These are phyloP conservation scores for Drosophila setifemur DNA, from an alignment of 1,140 invertebrate species.

Conservation along the genomic window DNA sequence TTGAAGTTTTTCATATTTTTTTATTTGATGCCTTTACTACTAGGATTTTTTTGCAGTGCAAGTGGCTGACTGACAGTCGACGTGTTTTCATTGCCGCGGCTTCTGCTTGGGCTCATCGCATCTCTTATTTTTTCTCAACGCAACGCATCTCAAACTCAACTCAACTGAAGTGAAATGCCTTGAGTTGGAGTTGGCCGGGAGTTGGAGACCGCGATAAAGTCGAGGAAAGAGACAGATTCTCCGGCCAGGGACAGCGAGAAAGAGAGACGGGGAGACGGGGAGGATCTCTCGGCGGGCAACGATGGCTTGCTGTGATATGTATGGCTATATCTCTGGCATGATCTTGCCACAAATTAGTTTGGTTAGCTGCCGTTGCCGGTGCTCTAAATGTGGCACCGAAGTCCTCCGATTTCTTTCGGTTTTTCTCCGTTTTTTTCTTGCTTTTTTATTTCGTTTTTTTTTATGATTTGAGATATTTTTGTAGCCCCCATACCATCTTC, in stretches of 20 bases:
- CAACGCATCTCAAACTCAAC: constrained; percentile 10
- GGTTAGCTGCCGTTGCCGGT: constrained; percentile 71
- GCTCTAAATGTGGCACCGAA: constrained; percentile 54
- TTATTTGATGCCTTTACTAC: too few species aligned
- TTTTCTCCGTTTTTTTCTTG: constrained; percentile 10
- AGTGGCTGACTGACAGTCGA: constrained; percentile 42
- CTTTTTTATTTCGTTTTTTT: neutral
- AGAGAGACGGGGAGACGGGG: neutral
- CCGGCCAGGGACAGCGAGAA: too few species aligned
- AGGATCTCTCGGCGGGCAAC: neutral
- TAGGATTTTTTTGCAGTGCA: neutral
- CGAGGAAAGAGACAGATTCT: neutral
- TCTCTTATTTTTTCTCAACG: constrained; percentile 27
- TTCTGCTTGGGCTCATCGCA: constrained; percentile 71
- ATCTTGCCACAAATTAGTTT: constrained; percentile 80
- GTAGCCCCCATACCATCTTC: constrained; percentile 10
- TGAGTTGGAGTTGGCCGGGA: neutral
- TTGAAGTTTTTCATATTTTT: too few species aligned
- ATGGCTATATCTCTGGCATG: constrained; percentile 79
- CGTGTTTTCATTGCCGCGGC: constrained; percentile 53
- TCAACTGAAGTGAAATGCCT: constrained; percentile 25
- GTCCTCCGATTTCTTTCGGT: constrained; percentile 17
- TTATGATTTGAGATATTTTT: too few species aligned
- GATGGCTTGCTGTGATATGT: constrained; percentile 69
- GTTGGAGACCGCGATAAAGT: neutral